Evolutionary conservation across 2,797 vertebrate species (phyloP).

Genomic region (Eremophila alpestris): DNA sequence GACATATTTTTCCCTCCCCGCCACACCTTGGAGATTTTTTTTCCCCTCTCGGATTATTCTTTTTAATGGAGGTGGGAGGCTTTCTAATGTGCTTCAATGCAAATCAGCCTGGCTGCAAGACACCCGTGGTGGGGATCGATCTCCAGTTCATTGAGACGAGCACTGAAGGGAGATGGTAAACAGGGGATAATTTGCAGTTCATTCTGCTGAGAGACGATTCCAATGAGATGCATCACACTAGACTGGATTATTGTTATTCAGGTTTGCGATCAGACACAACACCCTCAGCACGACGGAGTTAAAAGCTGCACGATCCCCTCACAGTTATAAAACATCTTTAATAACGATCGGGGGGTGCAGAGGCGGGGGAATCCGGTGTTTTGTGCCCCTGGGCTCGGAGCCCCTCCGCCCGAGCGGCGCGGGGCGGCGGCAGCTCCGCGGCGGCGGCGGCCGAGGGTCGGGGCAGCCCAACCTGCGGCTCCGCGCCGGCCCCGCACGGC

Average conservation of each 20-base stretch:
- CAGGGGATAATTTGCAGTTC: slow-evolving; percentile 87
- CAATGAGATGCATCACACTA: slow-evolving; percentile 80
- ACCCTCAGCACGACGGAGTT: slow-evolving; percentile 65
- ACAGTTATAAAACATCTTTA: neutral
- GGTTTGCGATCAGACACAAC: slow-evolving; percentile 59
- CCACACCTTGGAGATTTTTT: slow-evolving; percentile 17
- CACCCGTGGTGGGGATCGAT: slow-evolving; percentile 85
- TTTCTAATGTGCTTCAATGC: slow-evolving; percentile 44
- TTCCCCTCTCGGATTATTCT: neutral
- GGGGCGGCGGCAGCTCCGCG: neutral
- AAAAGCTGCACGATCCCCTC: slow-evolving; percentile 61
- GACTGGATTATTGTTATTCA: slow-evolving; percentile 55
- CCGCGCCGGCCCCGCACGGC: neutral
- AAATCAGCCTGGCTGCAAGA: slow-evolving; percentile 47
- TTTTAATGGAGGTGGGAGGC: slow-evolving; percentile 39
- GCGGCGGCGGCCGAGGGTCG: neutral
- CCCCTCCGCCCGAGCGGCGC: neutral
- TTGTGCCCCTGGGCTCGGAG: neutral
- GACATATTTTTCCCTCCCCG: slow-evolving; percentile 33
- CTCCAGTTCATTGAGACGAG: slow-evolving; percentile 85
- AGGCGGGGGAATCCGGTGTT: neutral
- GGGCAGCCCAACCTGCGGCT: neutral
- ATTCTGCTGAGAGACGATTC: slow-evolving; percentile 82
- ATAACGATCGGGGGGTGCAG: neutral
- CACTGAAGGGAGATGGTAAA: slow-evolving; percentile 87